Conservation (phyloP, 37 sponge, comb jelly and placozoan genomes). For the Hexactinellida sp. region DNA sequence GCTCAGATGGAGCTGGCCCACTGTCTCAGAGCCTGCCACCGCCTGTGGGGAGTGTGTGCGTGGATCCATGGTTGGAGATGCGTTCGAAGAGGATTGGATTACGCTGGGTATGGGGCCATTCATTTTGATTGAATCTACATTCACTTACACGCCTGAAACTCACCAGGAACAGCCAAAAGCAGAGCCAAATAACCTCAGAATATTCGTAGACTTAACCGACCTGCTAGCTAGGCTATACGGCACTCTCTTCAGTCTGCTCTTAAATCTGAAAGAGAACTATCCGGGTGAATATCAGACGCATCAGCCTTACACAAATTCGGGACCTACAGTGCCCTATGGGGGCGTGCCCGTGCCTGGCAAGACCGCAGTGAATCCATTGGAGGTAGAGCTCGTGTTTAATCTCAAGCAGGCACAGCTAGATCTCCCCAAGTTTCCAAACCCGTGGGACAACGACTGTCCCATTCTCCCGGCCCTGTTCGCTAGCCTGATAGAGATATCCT, state of each 20-base stretch:
- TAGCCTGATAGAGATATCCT: background rate
- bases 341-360: background rate
- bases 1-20: background rate
- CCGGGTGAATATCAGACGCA: background rate
- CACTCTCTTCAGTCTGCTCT: background rate
- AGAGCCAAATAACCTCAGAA: background rate
- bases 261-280: background rate
- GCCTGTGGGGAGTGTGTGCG: background rate
- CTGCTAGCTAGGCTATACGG: background rate
- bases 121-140: background rate
- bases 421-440: background rate
- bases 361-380: background rate
- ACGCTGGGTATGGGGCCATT: background rate
- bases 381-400: conserved; percentile 11
- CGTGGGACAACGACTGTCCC: background rate
- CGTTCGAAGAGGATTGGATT: background rate
- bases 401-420: background rate
- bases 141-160: background rate
- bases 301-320: background rate
- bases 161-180: background rate
- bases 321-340: background rate
- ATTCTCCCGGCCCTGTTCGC: background rate
- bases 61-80: background rate
- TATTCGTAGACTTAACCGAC: background rate
- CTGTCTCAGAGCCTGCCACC: background rate